Base-by-base conservation (phyloP, 1,140 invertebrate species). In the Brachionus rubens region DNA sequence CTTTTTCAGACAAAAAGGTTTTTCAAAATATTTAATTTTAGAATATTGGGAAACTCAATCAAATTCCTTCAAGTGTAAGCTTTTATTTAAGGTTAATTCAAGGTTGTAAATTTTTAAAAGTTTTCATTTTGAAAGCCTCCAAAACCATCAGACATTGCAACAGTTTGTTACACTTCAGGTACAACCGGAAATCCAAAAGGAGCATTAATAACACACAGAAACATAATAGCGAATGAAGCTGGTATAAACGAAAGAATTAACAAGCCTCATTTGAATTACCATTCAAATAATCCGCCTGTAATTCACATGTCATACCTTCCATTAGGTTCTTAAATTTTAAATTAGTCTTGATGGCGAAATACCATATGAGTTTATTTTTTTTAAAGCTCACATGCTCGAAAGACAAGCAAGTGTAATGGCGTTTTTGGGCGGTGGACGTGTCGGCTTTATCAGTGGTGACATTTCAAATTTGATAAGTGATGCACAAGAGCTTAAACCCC, bases 111-210 rank as follows among this genome's bases (percentile, higher is more conserved):
- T n/a, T n/a, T n/a, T n/a, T n/a, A n/a, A n/a, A n/a, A n/a, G n/a
- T n/a, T n/a, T n/a, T n/a, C n/a, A n/a, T n/a, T n/a, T n/a, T n/a
- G n/a, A 36, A 36, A 36, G 92, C 94, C 3, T 88, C 88, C 81
- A 88, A 24, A 50, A 6, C 7, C 91, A 6, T 89, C 90, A 40
- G 92, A 95, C 83, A 83, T 98, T 3, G 92, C 91, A 81, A 94
- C 93, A 24, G 90, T 98, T 78, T 96, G 93, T 83, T 98, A 97
- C 83, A 98, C 95, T 0, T 96, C 93, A 12, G 96, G 95, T 1
- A 98, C 95, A 9, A 98, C 95, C 12, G 96, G 95, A 41, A 91
- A 43, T 21, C 95, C 96, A 0, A 98, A 98, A 86, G 96, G 95
- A 65, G 96, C 96, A 0, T 94, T 97, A 92, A 83, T 98, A 76